Evolutionary conservation across 2,113 vertebrate species (phyloP), one percentile per base, ranked within the genome.

Genomic region (Raja brachyura): DNA sequence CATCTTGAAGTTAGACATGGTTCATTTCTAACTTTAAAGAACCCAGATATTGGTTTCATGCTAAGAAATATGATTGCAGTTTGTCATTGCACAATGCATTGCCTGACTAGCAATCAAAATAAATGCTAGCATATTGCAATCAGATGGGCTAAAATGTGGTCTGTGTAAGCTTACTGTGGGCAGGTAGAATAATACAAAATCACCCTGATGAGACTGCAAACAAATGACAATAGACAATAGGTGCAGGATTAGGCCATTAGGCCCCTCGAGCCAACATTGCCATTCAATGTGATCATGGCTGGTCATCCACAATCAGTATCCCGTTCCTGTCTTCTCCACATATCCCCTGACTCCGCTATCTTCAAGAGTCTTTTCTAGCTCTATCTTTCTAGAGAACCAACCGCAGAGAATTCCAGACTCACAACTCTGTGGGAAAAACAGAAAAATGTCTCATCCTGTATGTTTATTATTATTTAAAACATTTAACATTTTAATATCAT

Each of bases 1-100:
- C 33, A 74, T 92, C 90, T 73, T 92, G 68, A 18, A 92, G 33
- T 92, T 92, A 28, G 16, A 73, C 39, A 73, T 16, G 2, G 0
- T 74, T 73, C 66, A 54, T 73, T 92, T 92, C 90, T 92, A 73
- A 92, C 73, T 74, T 70, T 73, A 48, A 18, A 39, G 68, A 28
- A 25, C 10, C 66, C 25, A 54, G 68, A 28, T 22, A 54, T 22
- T 28, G 33, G 68, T 8, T 54, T 28, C 70, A 31, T 54, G 39
- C 68, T 10, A 70, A 92, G 7, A 73, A 25, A 33, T 28, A 48
- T 54, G 33, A 92, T 39, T n/a, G n/a, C 13, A 88, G n/a, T 18
- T 88, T 39, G 25, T 28, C 54, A 39, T 39, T 66, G n/a, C 28
- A 2, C 59, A 7, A 14, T 63, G 13, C 59, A 63, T 54, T 11